Evolutionary conservation across 2,797 vertebrate species (phyloP).

Genomic region (Limosa lapponica): DNA sequence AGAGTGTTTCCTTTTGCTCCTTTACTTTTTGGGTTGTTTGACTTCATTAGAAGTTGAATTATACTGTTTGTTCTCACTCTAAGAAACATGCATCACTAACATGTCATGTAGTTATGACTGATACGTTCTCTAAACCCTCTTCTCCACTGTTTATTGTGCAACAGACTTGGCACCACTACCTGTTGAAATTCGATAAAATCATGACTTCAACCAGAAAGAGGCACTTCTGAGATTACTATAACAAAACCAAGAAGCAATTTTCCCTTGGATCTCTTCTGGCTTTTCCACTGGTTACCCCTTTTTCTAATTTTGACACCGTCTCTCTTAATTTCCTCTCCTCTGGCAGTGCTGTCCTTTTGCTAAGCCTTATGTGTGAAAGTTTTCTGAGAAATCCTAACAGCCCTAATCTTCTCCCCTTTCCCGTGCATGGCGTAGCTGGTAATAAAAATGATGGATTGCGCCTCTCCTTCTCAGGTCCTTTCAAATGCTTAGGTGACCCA

Average conservation of each 20-base stretch:
- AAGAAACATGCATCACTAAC: not conserved
- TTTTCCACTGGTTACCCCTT: not conserved
- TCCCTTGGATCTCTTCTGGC: not conserved
- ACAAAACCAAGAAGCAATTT: not conserved
- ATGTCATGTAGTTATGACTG: not conserved
- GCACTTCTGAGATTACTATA: not conserved
- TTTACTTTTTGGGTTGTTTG: conserved; percentile 37
- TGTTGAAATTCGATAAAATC: conserved; percentile 13
- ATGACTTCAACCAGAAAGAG: not conserved
- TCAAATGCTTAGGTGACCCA: not conserved
- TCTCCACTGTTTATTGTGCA: conserved; percentile 5
- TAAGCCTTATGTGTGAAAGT: not conserved
- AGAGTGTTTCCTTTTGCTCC: conserved; percentile 15
- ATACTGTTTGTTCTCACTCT: conserved; percentile 46
- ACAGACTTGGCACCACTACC: conserved; percentile 22
- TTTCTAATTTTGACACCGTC: not conserved
- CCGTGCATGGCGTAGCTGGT: fast-evolving
- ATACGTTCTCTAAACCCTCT: not conserved
- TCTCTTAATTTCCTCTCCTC: not conserved
- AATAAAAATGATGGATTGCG: not conserved
- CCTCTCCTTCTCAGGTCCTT: not conserved
- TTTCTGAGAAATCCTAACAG: not conserved
- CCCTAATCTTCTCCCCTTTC: not conserved
- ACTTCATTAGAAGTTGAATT: conserved; percentile 51
- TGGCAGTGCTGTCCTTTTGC: not conserved